Conservation (phyloP, 2,113 vertebrate species). For the Archilochus colubris region DNA sequence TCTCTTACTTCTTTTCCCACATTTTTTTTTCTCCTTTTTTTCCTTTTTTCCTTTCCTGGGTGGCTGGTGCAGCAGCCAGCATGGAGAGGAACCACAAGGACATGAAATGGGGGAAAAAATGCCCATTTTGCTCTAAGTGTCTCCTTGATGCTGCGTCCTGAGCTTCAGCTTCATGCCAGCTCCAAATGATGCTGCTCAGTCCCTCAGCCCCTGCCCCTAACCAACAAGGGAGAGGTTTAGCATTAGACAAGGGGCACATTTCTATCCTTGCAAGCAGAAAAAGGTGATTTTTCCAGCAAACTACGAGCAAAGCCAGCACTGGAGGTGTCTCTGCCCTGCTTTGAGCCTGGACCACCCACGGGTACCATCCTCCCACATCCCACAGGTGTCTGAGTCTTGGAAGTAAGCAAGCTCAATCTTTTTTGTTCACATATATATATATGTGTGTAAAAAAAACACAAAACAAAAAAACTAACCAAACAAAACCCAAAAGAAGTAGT, state of each 20-base stretch:
- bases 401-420: not conserved
- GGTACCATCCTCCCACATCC: not conserved
- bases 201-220: not conserved
- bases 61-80: not conserved
- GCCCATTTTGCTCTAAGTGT: not conserved
- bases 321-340: accelerated
- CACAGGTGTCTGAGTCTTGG: not conserved
- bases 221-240: not conserved
- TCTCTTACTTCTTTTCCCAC: no score
- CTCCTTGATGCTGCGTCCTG: not conserved
- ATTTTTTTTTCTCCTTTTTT: no score
- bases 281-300: not conserved
- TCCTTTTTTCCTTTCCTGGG: no score
- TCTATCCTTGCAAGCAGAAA: not conserved
- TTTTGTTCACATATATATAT: not conserved
- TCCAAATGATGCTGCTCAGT: not conserved
- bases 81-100: accelerated
- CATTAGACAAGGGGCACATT: not conserved
- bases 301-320: not conserved
- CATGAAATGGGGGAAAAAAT: not conserved
- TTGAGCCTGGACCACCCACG: not conserved
- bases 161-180: not conserved
- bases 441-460: not conserved
- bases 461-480: not conserved
- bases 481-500: not conserved